These are phyloP conservation scores for Lophius piscatorius DNA, from an alignment of 2,113 vertebrate genomes.

Conservation along the genomic window DNA sequence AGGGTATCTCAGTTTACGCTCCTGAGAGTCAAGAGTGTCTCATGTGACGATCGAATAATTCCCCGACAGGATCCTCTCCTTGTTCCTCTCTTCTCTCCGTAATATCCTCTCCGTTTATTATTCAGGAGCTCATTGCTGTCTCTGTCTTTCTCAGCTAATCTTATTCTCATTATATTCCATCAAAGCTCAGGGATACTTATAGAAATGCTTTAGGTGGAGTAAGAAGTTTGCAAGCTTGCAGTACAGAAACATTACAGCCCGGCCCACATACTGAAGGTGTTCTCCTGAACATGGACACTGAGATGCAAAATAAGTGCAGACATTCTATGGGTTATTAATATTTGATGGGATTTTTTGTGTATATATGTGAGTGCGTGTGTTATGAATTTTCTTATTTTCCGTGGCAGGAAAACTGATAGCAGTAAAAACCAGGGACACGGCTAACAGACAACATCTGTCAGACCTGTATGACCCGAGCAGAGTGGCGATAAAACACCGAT, in stretches of 20 bases:
- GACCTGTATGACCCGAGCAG: too few relatives aligned
- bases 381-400: neutral
- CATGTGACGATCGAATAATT: conserved; percentile 8
- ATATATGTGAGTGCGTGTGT: too few relatives aligned
- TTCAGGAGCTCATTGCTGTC: conserved; percentile 53
- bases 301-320: neutral
- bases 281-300: neutral
- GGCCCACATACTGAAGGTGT: neutral
- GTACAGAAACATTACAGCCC: neutral
- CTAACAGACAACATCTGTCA: too few relatives aligned
- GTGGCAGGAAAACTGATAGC: too few relatives aligned
- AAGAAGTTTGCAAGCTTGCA: neutral
- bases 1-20: too few relatives aligned
- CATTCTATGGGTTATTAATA: neutral
- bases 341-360: too few relatives aligned
- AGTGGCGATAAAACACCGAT: too few relatives aligned
- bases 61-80: conserved; percentile 11
- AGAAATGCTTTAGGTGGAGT: conserved; percentile 9
- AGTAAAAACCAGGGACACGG: too few relatives aligned
- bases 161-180: conserved; percentile 31
- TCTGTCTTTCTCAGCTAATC: conserved; percentile 28
- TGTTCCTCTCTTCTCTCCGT: conserved; percentile 8
- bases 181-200: conserved; percentile 9
- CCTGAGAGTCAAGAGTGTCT: conserved; percentile 1
- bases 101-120: conserved; percentile 41